These are phyloP conservation scores for Cebidichthys violaceus DNA, from an alignment of 2,113 vertebrate species.

Conservation along the genomic window DNA sequence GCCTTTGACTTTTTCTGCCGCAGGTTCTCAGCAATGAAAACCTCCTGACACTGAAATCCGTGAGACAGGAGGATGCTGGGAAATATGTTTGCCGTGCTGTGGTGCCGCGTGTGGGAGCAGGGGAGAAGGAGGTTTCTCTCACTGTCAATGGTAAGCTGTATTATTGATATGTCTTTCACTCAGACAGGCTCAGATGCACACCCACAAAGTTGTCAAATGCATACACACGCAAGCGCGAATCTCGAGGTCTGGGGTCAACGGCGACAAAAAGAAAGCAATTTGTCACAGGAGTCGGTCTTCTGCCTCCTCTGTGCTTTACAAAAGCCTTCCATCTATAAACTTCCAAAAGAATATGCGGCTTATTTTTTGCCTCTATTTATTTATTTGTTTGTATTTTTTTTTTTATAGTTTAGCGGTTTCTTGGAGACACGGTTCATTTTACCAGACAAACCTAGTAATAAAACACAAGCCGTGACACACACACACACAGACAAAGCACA, in stretches of 20 bases:
- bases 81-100: slow-evolving; percentile 97
- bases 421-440: slow-evolving; percentile 35
- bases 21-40: slow-evolving; percentile 99
- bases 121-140: slow-evolving; percentile 94
- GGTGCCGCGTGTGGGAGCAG: slow-evolving; percentile 94
- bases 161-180: slow-evolving; percentile 32
- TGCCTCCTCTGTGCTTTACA: slow-evolving; percentile 36
- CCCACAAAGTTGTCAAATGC: slow-evolving; percentile 38
- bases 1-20: slow-evolving; percentile 50
- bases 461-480: slow-evolving; percentile 17
- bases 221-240: slow-evolving; percentile 33
- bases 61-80: slow-evolving; percentile 96
- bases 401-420: not conserved
- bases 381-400: slow-evolving; percentile 13
- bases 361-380: not conserved
- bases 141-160: slow-evolving; percentile 93
- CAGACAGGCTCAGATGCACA: slow-evolving; percentile 19
- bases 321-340: slow-evolving; percentile 1
- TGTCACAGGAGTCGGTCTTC: slow-evolving; percentile 49
- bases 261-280: slow-evolving; percentile 53
- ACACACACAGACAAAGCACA: slow-evolving; percentile 2
- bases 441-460: slow-evolving; percentile 2
- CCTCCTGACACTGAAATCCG: slow-evolving; percentile 92
- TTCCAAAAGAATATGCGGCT: slow-evolving; percentile 14
- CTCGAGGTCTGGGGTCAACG: slow-evolving; percentile 51